phyloP scores from a whole-genome alignment of 2,888 invertebrate genomes.

The Orthosia gracilis region DNA sequence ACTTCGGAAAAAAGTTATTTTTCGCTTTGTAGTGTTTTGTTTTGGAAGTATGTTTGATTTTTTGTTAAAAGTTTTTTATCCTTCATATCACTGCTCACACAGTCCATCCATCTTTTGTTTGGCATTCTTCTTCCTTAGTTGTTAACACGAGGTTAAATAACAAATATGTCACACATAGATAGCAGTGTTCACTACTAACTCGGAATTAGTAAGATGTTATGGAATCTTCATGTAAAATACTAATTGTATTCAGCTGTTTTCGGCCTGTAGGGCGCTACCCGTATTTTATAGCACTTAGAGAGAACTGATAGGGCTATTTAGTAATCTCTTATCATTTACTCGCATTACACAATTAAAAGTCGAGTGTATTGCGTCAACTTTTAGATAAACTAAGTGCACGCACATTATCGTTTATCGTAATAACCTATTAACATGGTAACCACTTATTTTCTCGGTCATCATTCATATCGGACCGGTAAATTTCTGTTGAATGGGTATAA shows the following conservation, averaged over 20 bases:
- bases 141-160: too few species aligned
- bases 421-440: conserved; percentile 12
- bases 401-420: conserved; percentile 5
- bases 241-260: not conserved
- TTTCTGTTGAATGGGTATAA: not conserved
- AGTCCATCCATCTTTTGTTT: too few species aligned
- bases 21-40: too few species aligned
- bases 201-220: too few species aligned
- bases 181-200: too few species aligned
- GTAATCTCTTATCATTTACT: conserved; percentile 12
- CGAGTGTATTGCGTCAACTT: conserved; percentile 25
- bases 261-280: not conserved
- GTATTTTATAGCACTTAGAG: not conserved
- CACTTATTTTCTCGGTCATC: not conserved
- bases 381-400: conserved; percentile 16
- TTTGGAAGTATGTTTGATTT: too few species aligned
- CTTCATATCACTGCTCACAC: too few species aligned
- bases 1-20: too few species aligned
- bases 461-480: conserved; percentile 11
- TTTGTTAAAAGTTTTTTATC: too few species aligned
- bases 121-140: too few species aligned
- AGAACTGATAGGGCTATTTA: not conserved
- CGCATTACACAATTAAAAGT: conserved; percentile 25
- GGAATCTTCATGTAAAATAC: too few species aligned
- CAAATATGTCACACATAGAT: too few species aligned